Base-by-base conservation (phyloP, 2,113 vertebrate genomes). In the Epinephelus moara region DNA sequence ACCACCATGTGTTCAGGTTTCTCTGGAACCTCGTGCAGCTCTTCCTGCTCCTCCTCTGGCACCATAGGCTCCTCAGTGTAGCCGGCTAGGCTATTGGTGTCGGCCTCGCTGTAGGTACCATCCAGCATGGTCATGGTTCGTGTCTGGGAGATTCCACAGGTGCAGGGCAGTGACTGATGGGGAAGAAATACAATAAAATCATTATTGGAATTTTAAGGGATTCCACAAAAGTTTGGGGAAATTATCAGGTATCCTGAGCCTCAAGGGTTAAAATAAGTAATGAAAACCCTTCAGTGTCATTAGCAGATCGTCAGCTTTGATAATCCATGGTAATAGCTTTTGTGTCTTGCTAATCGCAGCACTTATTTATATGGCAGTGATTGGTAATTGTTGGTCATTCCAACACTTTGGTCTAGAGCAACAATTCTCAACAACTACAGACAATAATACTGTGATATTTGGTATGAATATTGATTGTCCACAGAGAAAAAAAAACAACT, bases 41-140 rank as follows among this genome's bases (percentile, higher is more conserved):
- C 91, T 8, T 91, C 97, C 19, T 78, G 87, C 75, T 97, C 92
- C 62, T 94, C 96, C 77, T 97, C 97, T 0, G 94, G 91, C 63
- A 92, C 92, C 92, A 96, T 95, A 45, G 96, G 96, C 79, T 95
- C 96, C 90, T 96, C 95, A 0, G 97, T 96, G 89, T 97, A 99
- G 57, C 96, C 97, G 0, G 97, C 97, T 92, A 99, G 92, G 93
- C 97, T 99, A 93, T 97, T 97, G 88, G 96, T 95, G 89, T 99
- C 98, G 0, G 96, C 97, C 71, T 99, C 98, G 27, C 96, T 97
- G 95, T 93, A 98, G 74, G 95, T 97, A 57, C 97, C 97, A 61
- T 98, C 97, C 86, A 98, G 82, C 95, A 97, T 91, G 85, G 91
- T 96, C 97, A 98, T 97, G 82, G 96, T 96, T 89, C 96, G 95